phyloP scores from a whole-genome alignment of 2,888 invertebrate genomes.

The Amorpha juglandis region DNA sequence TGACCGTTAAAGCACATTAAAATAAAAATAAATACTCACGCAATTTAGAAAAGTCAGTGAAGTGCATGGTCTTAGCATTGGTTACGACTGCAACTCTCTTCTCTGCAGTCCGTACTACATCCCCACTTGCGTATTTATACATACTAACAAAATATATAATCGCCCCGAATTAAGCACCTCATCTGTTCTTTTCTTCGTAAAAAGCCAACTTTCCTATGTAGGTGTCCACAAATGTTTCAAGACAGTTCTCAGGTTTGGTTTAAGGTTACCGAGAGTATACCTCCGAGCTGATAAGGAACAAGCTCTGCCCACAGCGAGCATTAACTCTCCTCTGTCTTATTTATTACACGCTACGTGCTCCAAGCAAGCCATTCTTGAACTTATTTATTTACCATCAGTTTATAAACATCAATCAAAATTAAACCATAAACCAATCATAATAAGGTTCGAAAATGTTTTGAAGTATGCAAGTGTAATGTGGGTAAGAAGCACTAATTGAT shows the following conservation, averaged over 20 bases:
- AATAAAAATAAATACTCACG: no score
- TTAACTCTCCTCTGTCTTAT: conserved; percentile 74
- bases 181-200: neutral
- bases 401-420: conserved; percentile 28
- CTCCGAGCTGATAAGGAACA: conserved; percentile 71
- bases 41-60: no score
- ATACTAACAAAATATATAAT: no score
- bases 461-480: neutral
- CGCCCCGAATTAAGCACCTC: no score
- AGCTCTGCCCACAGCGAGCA: conserved; percentile 63
- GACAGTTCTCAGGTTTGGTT: conserved; percentile 41
- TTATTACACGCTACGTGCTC: conserved; percentile 77
- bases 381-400: conserved; percentile 29
- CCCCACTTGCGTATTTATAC: no score
- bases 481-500: conserved; percentile 72
- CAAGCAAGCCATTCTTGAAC: conserved; percentile 64
- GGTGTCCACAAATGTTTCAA: neutral
- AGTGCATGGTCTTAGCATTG: no score
- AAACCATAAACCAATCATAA: conserved; percentile 29
- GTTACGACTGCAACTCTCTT: no score
- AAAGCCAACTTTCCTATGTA: no score
- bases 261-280: conserved; percentile 69
- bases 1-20: no score
- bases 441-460: conserved; percentile 25
- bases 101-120: no score